Conservation (phyloP, 2,888 invertebrate species). For the Drosophila acutilabella region DNA sequence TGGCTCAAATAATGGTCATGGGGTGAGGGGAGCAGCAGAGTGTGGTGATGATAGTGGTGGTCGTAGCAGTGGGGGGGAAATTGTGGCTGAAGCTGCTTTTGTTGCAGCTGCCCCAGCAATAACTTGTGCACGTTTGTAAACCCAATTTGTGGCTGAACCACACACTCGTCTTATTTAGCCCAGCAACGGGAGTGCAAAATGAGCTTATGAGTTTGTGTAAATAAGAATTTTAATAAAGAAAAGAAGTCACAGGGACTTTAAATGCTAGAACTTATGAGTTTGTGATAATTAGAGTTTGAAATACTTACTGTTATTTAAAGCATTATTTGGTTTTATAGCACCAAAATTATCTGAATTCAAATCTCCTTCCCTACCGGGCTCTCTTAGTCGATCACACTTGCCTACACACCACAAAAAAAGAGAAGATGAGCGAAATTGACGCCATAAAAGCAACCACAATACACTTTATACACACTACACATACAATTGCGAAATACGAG, state of each 20-base stretch:
- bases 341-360: too few relatives aligned
- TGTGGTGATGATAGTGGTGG: not conserved
- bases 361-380: not conserved
- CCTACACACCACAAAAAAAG: conserved; percentile 1
- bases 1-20: conserved; percentile 39
- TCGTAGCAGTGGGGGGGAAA: not conserved
- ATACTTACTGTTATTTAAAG: too few relatives aligned
- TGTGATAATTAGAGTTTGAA: too few relatives aligned
- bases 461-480: not conserved
- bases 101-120: conserved; percentile 38
- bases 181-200: too few relatives aligned
- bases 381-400: not conserved
- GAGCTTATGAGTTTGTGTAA: too few relatives aligned
- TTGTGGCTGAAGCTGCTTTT: not conserved
- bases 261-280: too few relatives aligned
- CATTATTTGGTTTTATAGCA: too few relatives aligned
- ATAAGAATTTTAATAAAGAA: too few relatives aligned
- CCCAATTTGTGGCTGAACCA: conserved; percentile 59
- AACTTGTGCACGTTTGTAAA: conserved; percentile 63
- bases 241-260: too few relatives aligned
- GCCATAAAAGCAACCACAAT: conserved; percentile 47
- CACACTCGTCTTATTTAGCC: conserved; percentile 4
- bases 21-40: not conserved
- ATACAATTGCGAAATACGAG: conserved; percentile 16
- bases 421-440: conserved; percentile 12